Conservation (phyloP, 2,113 vertebrate species). For the Fulica atra region DNA sequence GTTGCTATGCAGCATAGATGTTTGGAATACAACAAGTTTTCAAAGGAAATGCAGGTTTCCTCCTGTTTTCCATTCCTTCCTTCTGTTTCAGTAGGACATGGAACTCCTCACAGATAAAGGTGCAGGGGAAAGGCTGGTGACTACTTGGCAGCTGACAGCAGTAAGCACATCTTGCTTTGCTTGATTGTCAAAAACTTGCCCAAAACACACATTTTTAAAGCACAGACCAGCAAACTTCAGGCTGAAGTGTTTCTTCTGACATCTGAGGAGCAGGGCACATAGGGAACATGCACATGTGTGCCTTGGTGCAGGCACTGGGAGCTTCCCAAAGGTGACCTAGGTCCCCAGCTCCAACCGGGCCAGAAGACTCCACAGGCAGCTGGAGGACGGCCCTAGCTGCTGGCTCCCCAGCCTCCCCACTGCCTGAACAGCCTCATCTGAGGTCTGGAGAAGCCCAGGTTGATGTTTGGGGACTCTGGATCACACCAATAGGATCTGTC, state of each 20-base stretch:
- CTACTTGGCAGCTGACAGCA: neutral
- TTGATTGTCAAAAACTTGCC: neutral
- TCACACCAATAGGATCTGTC: neutral
- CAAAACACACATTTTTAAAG: neutral
- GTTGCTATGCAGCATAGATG: neutral
- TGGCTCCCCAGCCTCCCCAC: neutral
- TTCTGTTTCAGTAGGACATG: neutral
- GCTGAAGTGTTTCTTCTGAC: neutral
- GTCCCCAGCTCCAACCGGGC: neutral
- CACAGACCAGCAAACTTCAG: neutral
- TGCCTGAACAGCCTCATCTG: neutral
- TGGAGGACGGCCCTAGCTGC: neutral
- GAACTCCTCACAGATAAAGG: conserved; percentile 22
- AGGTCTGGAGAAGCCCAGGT: neutral
- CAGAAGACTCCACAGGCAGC: neutral
- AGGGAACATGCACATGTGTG: rapidly evolving
- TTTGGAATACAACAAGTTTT: neutral
- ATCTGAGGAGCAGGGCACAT: neutral
- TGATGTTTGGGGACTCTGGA: neutral
- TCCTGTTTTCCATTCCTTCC: neutral
- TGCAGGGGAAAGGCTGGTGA: neutral
- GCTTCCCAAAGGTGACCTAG: neutral
- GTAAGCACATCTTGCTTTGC: neutral
- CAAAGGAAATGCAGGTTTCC: neutral
- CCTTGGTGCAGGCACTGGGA: neutral